Conservation (phyloP, 2,888 invertebrate genomes). For the Uloborus plumipes region DNA sequence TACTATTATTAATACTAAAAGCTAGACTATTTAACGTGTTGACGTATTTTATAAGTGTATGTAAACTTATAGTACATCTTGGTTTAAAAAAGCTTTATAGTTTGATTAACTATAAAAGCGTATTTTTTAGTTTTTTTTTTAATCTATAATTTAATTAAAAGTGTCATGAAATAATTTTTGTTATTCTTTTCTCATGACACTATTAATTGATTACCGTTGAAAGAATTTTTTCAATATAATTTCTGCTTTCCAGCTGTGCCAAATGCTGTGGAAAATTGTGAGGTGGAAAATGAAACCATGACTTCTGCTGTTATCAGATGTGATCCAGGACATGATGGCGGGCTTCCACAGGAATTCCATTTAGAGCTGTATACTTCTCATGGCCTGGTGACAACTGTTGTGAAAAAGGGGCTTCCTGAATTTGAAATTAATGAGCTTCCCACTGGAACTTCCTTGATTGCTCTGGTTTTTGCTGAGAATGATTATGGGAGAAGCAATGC, state of each 20-base stretch:
- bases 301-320: constrained; percentile 42
- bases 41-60: too few relatives aligned
- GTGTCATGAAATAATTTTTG: too few relatives aligned
- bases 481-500: constrained; percentile 48
- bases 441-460: constrained; percentile 43
- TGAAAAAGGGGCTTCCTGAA: constrained; percentile 22
- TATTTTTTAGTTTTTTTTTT: too few relatives aligned
- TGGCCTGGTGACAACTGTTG: constrained; percentile 29
- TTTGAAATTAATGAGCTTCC: constrained; percentile 38
- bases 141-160: too few relatives aligned
- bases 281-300: constrained; percentile 41
- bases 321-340: constrained; percentile 46
- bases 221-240: too few relatives aligned
- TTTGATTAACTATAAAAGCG: too few relatives aligned
- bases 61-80: too few relatives aligned
- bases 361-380: constrained; percentile 43
- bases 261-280: constrained; percentile 48
- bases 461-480: constrained; percentile 55
- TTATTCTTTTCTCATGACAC: too few relatives aligned
- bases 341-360: constrained; percentile 43
- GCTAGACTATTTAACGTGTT: too few relatives aligned
- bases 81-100: too few relatives aligned
- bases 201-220: too few relatives aligned
- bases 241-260: constrained; percentile 26
- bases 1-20: too few relatives aligned